Conservation (phyloP, 2,888 invertebrate species). For the Spilarctia lutea region DNA sequence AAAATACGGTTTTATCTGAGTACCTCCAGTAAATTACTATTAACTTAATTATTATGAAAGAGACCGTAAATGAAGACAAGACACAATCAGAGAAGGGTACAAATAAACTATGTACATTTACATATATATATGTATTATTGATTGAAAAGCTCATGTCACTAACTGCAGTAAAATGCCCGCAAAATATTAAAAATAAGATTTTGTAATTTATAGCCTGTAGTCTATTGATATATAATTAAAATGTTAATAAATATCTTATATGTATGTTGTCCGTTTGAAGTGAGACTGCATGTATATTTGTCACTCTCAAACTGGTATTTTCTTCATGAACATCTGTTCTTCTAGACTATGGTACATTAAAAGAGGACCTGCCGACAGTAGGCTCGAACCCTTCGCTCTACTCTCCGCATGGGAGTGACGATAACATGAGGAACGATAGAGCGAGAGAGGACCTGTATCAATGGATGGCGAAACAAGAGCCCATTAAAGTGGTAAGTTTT, state of each 20-base stretch:
- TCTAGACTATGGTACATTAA: constrained; percentile 91
- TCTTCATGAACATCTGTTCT: constrained; percentile 4
- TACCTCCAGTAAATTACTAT: not conserved
- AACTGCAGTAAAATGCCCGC: not conserved
- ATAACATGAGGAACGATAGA: constrained; percentile 84
- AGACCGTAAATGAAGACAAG: not conserved
- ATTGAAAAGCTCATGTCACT: not conserved
- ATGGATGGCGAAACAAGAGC: constrained; percentile 98
- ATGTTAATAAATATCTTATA: not conserved
- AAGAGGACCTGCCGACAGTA: constrained; percentile 88
- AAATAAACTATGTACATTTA: not conserved
- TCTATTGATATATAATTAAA: not conserved
- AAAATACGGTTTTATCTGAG: not conserved
- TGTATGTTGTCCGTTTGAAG: no score
- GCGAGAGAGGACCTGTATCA: constrained; percentile 96
- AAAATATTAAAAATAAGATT: not conserved
- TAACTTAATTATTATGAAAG: not conserved
- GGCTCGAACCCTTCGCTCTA: constrained; percentile 90
- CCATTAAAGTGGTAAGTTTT: constrained; percentile 75
- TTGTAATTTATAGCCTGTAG: not conserved
- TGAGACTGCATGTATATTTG: not conserved
- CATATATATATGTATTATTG: not conserved
- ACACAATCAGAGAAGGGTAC: not conserved
- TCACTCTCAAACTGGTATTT: not conserved
- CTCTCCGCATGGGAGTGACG: constrained; percentile 83